Conservation (phyloP, 2,888 invertebrate species). For the Patella pellucida region DNA sequence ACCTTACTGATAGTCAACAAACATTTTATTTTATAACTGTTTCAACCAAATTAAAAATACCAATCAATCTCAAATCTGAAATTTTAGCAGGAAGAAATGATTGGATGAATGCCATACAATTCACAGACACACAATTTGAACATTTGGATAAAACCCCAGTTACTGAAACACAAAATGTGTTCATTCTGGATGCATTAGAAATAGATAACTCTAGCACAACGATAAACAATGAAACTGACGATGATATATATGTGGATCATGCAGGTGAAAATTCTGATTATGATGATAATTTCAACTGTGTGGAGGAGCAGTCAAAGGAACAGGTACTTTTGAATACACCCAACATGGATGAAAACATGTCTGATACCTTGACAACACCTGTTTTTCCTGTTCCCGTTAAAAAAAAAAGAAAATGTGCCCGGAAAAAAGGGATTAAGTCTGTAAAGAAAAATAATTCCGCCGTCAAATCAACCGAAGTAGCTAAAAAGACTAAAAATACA, state of each 20-base stretch:
- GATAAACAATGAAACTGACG: no score
- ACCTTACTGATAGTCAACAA: not conserved
- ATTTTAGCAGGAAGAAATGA: not conserved
- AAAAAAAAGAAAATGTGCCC: no score
- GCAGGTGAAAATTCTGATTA: not conserved
- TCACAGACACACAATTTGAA: not conserved
- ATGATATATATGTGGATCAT: not conserved
- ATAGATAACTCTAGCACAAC: no score
- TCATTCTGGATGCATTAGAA: no score
- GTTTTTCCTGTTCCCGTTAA: no score
- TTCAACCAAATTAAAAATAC: not conserved
- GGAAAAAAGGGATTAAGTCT: not conserved
- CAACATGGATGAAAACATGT: not conserved
- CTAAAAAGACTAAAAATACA: not conserved
- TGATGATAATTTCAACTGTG: no score
- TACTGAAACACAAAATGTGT: not conserved
- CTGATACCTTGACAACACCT: not conserved
- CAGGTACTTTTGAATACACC: no score
- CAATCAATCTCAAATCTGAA: not conserved
- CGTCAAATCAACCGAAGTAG: not conserved
- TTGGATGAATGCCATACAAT: not conserved
- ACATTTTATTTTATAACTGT: not conserved
- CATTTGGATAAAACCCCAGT: not conserved
- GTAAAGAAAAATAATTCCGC: no score
- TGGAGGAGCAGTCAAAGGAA: no score